A percentile compares a stretch with the other conserved stretches of the same genome.
phyloP scores from a whole-genome alignment of 2,113 vertebrate species.

The Vidua chalybeata region DNA sequence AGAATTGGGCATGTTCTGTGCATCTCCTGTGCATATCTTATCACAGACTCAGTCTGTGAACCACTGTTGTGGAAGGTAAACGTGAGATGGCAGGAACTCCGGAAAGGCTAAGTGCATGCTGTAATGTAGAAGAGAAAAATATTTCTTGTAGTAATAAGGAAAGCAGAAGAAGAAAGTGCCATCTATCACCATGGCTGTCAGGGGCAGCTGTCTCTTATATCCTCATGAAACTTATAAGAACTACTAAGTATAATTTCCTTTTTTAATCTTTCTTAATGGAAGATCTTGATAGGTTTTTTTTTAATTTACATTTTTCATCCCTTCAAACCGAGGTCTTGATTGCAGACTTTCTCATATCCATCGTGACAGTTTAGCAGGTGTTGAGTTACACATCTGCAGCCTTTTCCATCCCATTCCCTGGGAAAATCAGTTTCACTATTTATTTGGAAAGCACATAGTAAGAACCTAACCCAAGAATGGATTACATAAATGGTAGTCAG shows the following conservation, averaged over 20 bases:
- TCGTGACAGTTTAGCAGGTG: background rate
- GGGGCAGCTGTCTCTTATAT: background rate
- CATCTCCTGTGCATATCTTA: background rate
- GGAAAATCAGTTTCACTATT: background rate
- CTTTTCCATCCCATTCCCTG: background rate
- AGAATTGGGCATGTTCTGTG: background rate
- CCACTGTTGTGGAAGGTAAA: background rate
- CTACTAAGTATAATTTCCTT: background rate
- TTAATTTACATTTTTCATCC: background rate
- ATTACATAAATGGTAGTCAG: background rate
- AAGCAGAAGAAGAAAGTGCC: background rate
- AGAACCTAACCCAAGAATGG: background rate
- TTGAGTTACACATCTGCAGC: background rate
- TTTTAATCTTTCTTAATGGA: background rate
- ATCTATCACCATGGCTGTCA: background rate
- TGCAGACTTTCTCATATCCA: background rate
- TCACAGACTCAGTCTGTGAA: background rate
- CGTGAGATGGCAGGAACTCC: background rate
- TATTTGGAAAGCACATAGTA: background rate
- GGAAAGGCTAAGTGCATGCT: background rate
- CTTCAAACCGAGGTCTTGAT: background rate
- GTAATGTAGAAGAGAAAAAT: background rate
- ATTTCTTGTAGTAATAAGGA: background rate
- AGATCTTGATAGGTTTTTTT: background rate
- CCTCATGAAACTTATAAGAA: background rate